These are phyloP conservation scores for Fabriciana adippe DNA, from an alignment of 2,888 invertebrate genomes.

Conservation along the genomic window DNA sequence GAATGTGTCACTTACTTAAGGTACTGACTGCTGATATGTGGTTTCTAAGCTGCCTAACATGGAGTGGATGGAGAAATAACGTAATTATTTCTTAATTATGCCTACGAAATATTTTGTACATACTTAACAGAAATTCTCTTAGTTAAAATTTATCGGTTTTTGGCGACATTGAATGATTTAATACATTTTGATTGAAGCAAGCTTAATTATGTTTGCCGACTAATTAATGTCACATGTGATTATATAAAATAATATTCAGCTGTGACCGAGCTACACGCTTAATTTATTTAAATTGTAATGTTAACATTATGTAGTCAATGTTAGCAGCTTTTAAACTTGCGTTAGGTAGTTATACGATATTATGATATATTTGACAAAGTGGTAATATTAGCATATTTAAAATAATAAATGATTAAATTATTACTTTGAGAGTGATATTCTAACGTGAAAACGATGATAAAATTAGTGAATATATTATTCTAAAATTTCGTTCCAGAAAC, in stretches of 20 bases:
- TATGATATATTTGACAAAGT: neutral
- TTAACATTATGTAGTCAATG: slow-evolving; percentile 13
- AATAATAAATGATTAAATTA: too few relatives aligned
- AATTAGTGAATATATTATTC: too few relatives aligned
- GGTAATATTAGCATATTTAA: too few relatives aligned
- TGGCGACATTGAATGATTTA: slow-evolving; percentile 5
- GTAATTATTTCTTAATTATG: slow-evolving; percentile 15
- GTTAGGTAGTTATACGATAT: neutral
- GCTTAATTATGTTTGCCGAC: slow-evolving; percentile 5
- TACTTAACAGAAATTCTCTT: neutral
- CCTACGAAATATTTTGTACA: slow-evolving; percentile 13
- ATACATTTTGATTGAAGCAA: slow-evolving; percentile 7
- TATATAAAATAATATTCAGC: slow-evolving; percentile 2
- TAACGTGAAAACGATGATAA: too few relatives aligned
- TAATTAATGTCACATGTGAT: slow-evolving; percentile 16
- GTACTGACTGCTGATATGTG: slow-evolving; percentile 63
- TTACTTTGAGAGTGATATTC: too few relatives aligned
- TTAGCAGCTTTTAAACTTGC: slow-evolving; percentile 8
- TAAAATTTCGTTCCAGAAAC: too few relatives aligned
- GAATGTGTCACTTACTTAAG: slow-evolving; percentile 62
- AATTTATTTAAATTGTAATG: slow-evolving; percentile 13
- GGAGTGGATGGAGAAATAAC: slow-evolving; percentile 21
- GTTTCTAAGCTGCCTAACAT: slow-evolving; percentile 47
- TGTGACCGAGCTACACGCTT: neutral
- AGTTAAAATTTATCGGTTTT: slow-evolving; percentile 10